Evolutionary conservation across 1,140 invertebrate genomes (phyloP).

Genomic region (Wiebesia pumilae): DNA sequence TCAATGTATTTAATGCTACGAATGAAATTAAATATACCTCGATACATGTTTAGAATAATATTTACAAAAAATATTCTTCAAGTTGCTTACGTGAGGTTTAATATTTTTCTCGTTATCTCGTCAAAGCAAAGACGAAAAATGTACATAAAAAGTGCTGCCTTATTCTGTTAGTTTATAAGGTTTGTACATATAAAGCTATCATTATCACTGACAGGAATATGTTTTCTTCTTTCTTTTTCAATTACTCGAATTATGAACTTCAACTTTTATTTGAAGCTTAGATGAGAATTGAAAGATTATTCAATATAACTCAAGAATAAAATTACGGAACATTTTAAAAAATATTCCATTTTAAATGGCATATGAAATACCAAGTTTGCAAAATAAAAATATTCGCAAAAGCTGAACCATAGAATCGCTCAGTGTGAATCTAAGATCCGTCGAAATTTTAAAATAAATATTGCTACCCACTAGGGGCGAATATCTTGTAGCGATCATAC

Average conservation of each 20-base stretch:
- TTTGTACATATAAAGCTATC: neutral
- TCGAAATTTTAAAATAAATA: no score
- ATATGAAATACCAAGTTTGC: no score
- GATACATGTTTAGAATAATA: no score
- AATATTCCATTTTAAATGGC: no score
- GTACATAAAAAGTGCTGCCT: neutral
- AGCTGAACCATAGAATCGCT: no score
- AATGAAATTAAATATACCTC: no score
- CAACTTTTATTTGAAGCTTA: neutral
- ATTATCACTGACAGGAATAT: neutral
- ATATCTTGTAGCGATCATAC: no score
- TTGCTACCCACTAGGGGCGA: no score
- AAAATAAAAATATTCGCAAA: no score
- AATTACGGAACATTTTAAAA: neutral
- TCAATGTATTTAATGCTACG: no score
- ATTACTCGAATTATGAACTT: neutral
- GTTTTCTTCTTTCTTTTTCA: neutral
- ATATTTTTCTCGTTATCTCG: neutral
- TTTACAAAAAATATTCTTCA: neutral
- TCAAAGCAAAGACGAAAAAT: neutral
- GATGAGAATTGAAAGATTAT: no score
- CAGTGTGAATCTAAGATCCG: no score
- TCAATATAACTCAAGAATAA: neutral
- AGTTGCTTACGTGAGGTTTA: neutral
- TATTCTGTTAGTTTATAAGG: neutral